Percentiles rank a stretch among this genome's conserved stretches.
phyloP scores from a whole-genome alignment of 2,888 invertebrate genomes.

The Druceiella hillmani region DNA sequence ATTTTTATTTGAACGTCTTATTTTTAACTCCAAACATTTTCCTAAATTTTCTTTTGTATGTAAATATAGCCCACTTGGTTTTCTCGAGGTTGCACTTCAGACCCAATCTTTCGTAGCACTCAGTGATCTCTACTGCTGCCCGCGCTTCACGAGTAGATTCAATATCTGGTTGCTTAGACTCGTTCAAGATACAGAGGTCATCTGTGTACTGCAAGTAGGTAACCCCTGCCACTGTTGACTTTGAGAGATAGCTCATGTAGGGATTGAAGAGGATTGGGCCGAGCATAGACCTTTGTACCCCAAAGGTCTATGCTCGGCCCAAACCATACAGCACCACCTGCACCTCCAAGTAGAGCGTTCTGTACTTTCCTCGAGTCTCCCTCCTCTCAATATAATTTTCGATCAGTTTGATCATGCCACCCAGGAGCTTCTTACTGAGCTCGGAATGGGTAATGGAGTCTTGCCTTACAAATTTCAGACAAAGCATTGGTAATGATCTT shows the following conservation, averaged over 20 bases:
- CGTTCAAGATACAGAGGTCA: conserved; percentile 7
- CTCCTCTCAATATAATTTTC: not conserved
- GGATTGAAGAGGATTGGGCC: conserved; percentile 1
- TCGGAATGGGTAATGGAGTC: too few species aligned
- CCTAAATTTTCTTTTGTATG: conserved; percentile 2
- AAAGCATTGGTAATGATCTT: too few species aligned
- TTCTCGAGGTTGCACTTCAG: conserved; percentile 8
- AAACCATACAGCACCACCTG: conserved; percentile 2
- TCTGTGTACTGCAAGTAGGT: conserved; percentile 6
- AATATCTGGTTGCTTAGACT: not conserved
- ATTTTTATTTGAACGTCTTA: conserved; percentile 1
- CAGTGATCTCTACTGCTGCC: conserved; percentile 5
- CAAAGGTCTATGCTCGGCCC: too few species aligned
- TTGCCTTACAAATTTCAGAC: too few species aligned
- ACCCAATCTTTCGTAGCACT: conserved; percentile 5
- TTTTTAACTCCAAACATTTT: not conserved
- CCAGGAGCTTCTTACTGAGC: too few species aligned
- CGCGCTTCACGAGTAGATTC: not conserved
- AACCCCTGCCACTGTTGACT: not conserved
- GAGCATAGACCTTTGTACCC: conserved; percentile 6
- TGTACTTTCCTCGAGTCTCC: not conserved
- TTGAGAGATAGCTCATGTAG: not conserved
- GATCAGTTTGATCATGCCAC: too few species aligned
- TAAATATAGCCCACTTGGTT: conserved; percentile 8
- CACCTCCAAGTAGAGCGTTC: not conserved